Percentiles rank a stretch among this genome's conserved stretches.
Conservation (phyloP, 2,888 invertebrate genomes). For the Lepidocyrtinus sp. region DNA sequence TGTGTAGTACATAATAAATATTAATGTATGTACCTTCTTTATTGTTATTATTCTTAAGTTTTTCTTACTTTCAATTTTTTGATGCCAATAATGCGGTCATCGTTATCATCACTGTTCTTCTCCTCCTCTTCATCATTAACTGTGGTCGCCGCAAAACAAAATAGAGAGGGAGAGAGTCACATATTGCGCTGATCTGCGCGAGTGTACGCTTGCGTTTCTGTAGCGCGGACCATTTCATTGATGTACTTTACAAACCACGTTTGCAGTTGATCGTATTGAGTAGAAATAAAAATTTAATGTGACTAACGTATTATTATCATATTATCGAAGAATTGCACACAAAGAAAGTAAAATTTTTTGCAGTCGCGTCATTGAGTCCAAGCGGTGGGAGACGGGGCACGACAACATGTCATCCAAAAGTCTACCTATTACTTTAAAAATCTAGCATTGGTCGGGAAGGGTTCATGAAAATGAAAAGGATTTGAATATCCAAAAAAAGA, state of each 20-base stretch:
- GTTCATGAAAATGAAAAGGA: too few species aligned
- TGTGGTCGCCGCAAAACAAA: neutral
- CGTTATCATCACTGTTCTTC: constrained; percentile 30
- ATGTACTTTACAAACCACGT: too few species aligned
- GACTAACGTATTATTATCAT: neutral
- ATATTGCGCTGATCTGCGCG: too few species aligned
- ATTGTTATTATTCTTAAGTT: constrained; percentile 42
- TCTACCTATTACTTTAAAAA: too few species aligned
- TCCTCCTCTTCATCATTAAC: constrained; percentile 8
- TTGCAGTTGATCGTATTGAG: too few species aligned
- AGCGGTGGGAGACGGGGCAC: too few species aligned
- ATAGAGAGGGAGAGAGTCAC: constrained; percentile 4
- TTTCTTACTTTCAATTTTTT: constrained; percentile 63
- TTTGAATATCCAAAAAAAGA: too few species aligned
- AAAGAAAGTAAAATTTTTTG: neutral
- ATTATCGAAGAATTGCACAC: neutral
- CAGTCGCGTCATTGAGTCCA: too few species aligned
- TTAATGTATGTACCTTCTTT: constrained; percentile 15
- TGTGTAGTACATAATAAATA: constrained; percentile 8
- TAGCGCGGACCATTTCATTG: too few species aligned
- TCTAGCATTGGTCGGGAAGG: too few species aligned
- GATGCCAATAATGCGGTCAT: constrained; percentile 63
- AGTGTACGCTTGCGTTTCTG: neutral
- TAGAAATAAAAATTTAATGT: neutral
- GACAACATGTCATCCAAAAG: too few species aligned